A percentile compares a stretch with the other conserved stretches of the same genome.
Evolutionary conservation across 2,797 vertebrate genomes (phyloP).

Genomic region (Neomorphus geoffroyi): DNA sequence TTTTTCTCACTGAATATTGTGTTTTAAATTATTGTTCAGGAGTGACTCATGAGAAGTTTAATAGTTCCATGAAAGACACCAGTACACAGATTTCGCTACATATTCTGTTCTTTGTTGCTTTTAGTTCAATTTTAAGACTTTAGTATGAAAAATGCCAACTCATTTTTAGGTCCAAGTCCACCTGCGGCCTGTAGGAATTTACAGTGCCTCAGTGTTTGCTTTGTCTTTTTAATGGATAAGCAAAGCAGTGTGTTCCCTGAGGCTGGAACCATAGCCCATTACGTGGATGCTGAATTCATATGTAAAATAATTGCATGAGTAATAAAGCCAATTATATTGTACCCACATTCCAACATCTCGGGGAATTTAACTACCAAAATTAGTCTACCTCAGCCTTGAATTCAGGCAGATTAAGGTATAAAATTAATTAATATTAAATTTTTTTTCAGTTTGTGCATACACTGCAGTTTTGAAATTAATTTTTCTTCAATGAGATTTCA

Average conservation of each 20-base stretch:
- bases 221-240: neutral
- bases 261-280: neutral
- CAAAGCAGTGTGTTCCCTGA: neutral
- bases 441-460: neutral
- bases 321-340: neutral
- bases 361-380: neutral
- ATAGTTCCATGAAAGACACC: neutral
- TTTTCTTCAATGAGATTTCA: neutral
- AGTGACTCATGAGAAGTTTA: neutral
- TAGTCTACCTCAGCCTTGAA: neutral
- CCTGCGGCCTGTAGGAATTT: neutral
- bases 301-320: neutral
- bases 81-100: neutral
- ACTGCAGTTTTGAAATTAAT: neutral
- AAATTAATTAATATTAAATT: neutral
- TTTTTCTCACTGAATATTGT: neutral
- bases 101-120: neutral
- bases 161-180: neutral
- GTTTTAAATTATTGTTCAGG: neutral
- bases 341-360: neutral
- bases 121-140: neutral
- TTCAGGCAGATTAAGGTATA: neutral
- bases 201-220: neutral
- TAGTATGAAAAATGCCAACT: neutral
- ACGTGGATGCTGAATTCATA: neutral